phyloP scores from a whole-genome alignment of 1,140 invertebrate genomes.

The Hyles vespertilio region DNA sequence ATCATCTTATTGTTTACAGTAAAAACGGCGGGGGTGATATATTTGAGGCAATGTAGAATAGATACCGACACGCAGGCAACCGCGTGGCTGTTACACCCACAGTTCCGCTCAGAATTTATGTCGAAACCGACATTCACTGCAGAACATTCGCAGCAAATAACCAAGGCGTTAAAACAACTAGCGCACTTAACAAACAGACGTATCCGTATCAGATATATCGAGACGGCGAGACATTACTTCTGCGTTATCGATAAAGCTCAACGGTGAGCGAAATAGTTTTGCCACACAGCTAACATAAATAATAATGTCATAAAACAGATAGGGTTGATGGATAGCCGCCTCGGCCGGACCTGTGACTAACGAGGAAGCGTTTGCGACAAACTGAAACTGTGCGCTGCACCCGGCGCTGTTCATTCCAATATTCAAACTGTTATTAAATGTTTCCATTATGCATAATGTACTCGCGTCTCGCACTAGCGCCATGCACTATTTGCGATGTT shows the following conservation, averaged over 20 bases:
- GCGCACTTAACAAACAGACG: constrained; percentile 73
- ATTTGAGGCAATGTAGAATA: constrained; percentile 51
- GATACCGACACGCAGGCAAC: constrained; percentile 54
- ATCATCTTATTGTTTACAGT: constrained; percentile 33
- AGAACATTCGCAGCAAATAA: constrained; percentile 70
- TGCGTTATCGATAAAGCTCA: constrained; percentile 73
- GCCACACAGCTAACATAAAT: constrained; percentile 66
- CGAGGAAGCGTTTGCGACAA: constrained; percentile 41
- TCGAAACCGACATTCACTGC: constrained; percentile 66
- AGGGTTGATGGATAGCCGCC: constrained; percentile 62
- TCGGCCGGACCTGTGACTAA: constrained; percentile 35
- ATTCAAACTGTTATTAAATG: too few species aligned
- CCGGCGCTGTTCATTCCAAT: too few species aligned
- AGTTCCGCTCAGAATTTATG: constrained; percentile 67
- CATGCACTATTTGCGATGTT: too few species aligned
- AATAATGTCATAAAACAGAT: constrained; percentile 70
- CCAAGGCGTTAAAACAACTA: constrained; percentile 70
- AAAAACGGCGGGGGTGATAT: constrained; percentile 40
- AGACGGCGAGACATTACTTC: constrained; percentile 66
- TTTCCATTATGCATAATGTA: too few species aligned
- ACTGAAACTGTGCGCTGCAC: too few species aligned
- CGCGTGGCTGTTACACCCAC: constrained; percentile 66
- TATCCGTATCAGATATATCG: constrained; percentile 73
- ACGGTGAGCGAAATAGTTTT: constrained; percentile 71
- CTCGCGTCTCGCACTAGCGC: too few species aligned